phyloP scores from a whole-genome alignment of 2,797 vertebrate genomes.

The Lophotriccus pileatus region DNA sequence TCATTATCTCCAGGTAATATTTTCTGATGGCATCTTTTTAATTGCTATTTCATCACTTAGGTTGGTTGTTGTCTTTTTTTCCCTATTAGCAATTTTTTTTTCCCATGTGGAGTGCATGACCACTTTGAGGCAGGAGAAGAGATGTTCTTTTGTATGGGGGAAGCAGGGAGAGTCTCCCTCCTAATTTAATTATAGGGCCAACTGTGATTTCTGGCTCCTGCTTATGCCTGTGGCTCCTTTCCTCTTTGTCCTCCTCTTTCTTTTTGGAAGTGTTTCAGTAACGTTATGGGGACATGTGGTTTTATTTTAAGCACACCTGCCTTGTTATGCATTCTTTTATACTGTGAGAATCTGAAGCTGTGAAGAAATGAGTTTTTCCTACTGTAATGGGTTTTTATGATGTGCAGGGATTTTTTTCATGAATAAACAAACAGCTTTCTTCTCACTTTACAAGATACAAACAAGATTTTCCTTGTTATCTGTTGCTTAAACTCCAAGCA shows the following conservation, averaged over 20 bases:
- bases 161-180: neutral
- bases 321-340: neutral
- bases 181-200: neutral
- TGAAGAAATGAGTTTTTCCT: neutral
- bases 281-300: neutral
- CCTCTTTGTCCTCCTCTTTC: neutral
- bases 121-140: neutral
- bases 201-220: neutral
- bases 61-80: neutral
- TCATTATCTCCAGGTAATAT: slow-evolving; percentile 27
- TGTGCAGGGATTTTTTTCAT: neutral
- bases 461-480: neutral
- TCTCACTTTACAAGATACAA: neutral
- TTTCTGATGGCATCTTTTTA: slow-evolving; percentile 49
- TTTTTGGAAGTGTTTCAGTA: neutral
- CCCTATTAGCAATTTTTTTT: neutral
- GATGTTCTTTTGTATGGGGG: neutral
- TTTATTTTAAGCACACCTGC: neutral
- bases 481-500: neutral
- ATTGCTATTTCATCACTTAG: slow-evolving; percentile 40
- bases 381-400: neutral
- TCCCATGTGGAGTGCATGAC: neutral
- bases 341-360: neutral
- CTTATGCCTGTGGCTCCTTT: neutral
- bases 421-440: neutral